Evolutionary conservation across 2,113 vertebrate genomes (phyloP).

Genomic region (Camelus dromedarius): DNA sequence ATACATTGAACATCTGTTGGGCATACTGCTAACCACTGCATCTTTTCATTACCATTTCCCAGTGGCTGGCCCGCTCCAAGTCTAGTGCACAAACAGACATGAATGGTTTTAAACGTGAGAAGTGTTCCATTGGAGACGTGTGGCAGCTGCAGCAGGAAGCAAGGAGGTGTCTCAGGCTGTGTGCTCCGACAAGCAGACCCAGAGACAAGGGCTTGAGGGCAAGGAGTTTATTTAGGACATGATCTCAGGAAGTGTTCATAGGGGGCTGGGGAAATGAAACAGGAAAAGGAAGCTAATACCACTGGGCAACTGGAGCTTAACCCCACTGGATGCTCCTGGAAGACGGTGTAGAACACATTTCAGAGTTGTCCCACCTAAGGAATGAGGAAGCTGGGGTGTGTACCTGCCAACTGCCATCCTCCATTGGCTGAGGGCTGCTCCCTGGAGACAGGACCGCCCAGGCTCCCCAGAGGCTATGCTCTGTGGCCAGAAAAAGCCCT

Average conservation of each 20-base stretch:
- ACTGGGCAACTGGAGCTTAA: neutral
- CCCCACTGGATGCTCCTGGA: neutral
- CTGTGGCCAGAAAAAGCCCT: neutral
- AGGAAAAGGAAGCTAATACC: neutral
- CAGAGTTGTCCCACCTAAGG: neutral
- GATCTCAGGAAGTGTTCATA: neutral
- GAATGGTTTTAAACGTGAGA: neutral
- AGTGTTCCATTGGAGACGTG: neutral
- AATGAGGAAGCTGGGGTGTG: neutral
- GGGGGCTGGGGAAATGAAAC: neutral
- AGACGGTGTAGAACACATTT: neutral
- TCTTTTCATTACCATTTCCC: neutral
- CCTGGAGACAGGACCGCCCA: neutral
- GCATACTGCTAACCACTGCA: neutral
- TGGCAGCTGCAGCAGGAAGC: neutral
- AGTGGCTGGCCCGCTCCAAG: fast-evolving
- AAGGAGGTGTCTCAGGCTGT: neutral
- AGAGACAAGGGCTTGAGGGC: neutral
- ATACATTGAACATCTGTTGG: neutral
- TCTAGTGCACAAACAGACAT: neutral
- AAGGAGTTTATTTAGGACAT: neutral
- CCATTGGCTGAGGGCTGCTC: neutral
- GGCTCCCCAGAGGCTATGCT: neutral
- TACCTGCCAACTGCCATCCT: neutral
- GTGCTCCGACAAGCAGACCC: neutral